Evolutionary conservation across 2,113 vertebrate species (phyloP).

Genomic region (Lanius ludovicianus): DNA sequence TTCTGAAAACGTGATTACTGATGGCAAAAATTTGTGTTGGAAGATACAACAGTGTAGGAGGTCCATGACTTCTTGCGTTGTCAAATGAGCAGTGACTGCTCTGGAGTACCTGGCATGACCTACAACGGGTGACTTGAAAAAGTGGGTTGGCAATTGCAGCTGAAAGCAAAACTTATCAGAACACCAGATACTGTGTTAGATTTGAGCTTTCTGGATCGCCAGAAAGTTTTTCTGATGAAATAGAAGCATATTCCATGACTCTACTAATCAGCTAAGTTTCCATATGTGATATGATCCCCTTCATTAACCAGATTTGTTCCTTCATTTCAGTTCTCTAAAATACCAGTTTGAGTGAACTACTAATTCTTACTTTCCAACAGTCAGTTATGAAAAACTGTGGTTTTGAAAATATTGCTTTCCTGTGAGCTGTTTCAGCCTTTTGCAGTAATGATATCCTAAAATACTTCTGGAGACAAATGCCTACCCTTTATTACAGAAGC

Average conservation of each 20-base stretch:
- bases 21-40: not conserved
- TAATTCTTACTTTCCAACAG: constrained; percentile 4
- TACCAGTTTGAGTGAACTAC: not conserved
- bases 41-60: not conserved
- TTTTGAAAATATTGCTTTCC: not conserved
- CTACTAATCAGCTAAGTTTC: not conserved
- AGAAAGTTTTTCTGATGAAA: not conserved
- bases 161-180: not conserved
- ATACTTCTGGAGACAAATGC: not conserved
- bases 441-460: not conserved
- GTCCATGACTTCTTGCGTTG: not conserved
- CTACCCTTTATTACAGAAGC: not conserved
- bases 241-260: not conserved
- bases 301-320: constrained; percentile 10
- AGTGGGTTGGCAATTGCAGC: not conserved
- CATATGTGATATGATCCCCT: not conserved
- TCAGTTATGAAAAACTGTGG: not conserved
- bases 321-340: not conserved
- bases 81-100: not conserved
- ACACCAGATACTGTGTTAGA: not conserved
- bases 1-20: not conserved
- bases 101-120: not conserved
- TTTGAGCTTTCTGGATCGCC: not conserved
- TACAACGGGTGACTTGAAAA: not conserved
- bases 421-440: not conserved